Conservation (phyloP, 2,797 vertebrate genomes). For the Valencia hispanica region DNA sequence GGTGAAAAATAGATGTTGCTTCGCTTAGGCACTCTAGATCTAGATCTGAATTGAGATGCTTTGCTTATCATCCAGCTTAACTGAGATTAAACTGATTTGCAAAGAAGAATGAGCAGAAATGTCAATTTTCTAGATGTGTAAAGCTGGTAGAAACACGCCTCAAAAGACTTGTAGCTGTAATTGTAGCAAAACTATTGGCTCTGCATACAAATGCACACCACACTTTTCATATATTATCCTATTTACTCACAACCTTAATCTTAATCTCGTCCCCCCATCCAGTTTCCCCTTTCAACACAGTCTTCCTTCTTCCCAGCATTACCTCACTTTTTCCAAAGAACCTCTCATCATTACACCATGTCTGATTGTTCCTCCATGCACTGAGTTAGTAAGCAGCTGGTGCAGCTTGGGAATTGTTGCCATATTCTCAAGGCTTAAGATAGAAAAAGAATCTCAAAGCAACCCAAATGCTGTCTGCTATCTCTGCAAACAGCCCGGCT, state of each 20-base stretch:
- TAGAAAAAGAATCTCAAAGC: constrained; percentile 54
- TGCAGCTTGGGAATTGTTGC: constrained; percentile 52
- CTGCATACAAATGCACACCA: too few species aligned
- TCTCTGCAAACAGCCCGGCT: constrained; percentile 37
- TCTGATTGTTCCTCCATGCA: constrained; percentile 31
- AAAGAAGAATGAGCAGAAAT: too few species aligned
- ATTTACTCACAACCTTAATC: too few species aligned
- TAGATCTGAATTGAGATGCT: too few species aligned
- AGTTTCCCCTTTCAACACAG: not conserved
- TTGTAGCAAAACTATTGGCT: too few species aligned
- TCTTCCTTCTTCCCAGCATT: constrained; percentile 18
- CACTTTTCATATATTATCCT: not conserved
- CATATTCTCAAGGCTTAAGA: constrained; percentile 45
- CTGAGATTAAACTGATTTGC: too few species aligned
- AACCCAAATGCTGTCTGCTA: constrained; percentile 44
- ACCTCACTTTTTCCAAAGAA: constrained; percentile 37
- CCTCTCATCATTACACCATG: constrained; percentile 47
- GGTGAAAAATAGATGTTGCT: too few species aligned
- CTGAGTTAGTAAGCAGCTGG: constrained; percentile 26
- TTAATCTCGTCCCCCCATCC: not conserved
- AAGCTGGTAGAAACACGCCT: too few species aligned
- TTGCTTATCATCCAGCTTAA: too few species aligned
- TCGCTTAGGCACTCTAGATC: too few species aligned
- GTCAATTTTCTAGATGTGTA: too few species aligned
- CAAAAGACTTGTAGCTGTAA: too few species aligned